Evolutionary conservation across 2,888 invertebrate species (phyloP).

Genomic region (Anoplius nigerrimus): DNA sequence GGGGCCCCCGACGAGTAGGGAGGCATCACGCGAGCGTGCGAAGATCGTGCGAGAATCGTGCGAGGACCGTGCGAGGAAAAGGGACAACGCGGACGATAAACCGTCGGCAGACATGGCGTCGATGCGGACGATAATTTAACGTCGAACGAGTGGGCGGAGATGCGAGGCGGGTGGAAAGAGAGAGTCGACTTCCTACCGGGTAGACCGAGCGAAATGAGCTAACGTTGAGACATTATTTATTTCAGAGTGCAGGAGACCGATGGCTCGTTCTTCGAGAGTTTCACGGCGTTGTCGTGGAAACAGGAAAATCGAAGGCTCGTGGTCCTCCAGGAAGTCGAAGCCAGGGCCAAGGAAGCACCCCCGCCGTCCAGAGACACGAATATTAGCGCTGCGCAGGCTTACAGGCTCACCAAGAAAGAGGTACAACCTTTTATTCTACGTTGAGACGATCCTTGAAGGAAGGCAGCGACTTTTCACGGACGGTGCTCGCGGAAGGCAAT

Average conservation of each 20-base stretch:
- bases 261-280: slow-evolving; percentile 95
- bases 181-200: not conserved
- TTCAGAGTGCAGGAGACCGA: slow-evolving; percentile 95
- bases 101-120: no score
- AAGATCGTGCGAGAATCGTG: no score
- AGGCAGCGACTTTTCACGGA: no score
- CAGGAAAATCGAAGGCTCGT: slow-evolving; percentile 91
- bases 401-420: slow-evolving; percentile 63
- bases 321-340: slow-evolving; percentile 85
- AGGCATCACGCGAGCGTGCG: no score
- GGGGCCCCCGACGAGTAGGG: no score
- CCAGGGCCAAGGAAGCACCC: slow-evolving; percentile 80
- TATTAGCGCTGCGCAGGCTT: slow-evolving; percentile 65
- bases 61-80: no score
- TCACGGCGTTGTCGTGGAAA: slow-evolving; percentile 93
- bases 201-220: not conserved
- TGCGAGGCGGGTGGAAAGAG: no score
- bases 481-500: no score
- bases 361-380: slow-evolving; percentile 74
- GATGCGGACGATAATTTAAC: no score
- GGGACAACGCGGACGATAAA: no score
- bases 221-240: slow-evolving; percentile 13
- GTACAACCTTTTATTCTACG: slow-evolving; percentile 30
- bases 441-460: no score
- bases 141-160: no score